A percentile compares a stretch with the other conserved stretches of the same genome.
These are phyloP conservation scores for Anguilla japonica DNA, from an alignment of 2,113 vertebrate species.

Conservation along the genomic window DNA sequence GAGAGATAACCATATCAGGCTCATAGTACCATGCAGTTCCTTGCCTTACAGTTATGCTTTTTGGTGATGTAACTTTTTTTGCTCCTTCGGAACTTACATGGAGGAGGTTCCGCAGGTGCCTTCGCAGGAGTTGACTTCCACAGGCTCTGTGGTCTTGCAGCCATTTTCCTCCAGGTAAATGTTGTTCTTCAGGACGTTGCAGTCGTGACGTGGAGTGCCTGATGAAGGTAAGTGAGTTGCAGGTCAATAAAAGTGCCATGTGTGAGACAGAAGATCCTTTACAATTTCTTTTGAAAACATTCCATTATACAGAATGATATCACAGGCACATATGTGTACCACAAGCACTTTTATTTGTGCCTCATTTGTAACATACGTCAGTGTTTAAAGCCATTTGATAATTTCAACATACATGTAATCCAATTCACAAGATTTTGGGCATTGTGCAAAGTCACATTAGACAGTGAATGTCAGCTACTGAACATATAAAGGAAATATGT, in stretches of 20 bases:
- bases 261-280: neutral
- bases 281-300: neutral
- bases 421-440: too few species aligned
- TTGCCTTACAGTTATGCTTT: neutral
- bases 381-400: neutral
- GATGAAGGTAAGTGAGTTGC: conserved; percentile 33
- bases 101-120: conserved; percentile 78
- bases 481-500: too few species aligned
- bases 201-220: conserved; percentile 60
- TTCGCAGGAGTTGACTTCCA: conserved; percentile 75
- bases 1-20: neutral
- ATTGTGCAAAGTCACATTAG: too few species aligned
- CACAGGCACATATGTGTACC: neutral
- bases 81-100: conserved; percentile 68
- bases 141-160: conserved; percentile 62
- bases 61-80: neutral
- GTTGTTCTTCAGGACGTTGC: conserved; percentile 55
- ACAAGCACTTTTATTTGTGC: neutral
- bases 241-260: neutral
- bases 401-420: neutral
- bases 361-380: neutral
- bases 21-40: neutral
- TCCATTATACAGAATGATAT: neutral
- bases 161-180: conserved; percentile 56
- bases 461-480: too few species aligned